A percentile compares a stretch with the other conserved stretches of the same genome.
Conservation (phyloP, 2,797 vertebrate species). For the Hippocampus kuda region DNA sequence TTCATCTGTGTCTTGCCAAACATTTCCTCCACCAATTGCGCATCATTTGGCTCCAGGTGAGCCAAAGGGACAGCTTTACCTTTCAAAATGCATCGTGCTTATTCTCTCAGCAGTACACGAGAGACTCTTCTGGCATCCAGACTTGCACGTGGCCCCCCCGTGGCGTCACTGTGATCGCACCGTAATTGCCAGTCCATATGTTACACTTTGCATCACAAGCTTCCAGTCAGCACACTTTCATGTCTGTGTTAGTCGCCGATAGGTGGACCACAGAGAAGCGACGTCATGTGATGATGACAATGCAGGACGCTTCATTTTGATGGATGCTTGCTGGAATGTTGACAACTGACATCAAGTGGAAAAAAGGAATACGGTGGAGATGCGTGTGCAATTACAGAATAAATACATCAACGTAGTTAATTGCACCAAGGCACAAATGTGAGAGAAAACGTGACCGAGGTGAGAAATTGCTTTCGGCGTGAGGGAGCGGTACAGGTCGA, state of each 20-base stretch:
- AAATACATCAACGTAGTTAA: neutral
- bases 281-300: neutral
- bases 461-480: neutral
- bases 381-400: neutral
- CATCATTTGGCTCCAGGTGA: too few species aligned
- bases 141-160: too few species aligned
- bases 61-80: too few species aligned
- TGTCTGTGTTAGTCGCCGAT: neutral
- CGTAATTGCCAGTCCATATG: too few species aligned
- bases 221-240: neutral
- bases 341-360: neutral
- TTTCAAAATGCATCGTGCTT: too few species aligned
- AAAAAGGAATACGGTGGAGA: neutral
- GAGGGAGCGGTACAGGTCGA: neutral
- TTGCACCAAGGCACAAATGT: neutral
- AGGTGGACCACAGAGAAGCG: neutral
- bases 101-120: too few species aligned
- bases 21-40: too few species aligned
- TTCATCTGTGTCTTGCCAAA: too few species aligned
- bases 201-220: too few species aligned
- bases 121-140: too few species aligned
- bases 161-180: too few species aligned
- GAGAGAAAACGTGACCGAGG: neutral
- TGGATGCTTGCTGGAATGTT: too few species aligned
- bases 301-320: neutral